A percentile compares a stretch with the other conserved stretches of the same genome.
phyloP scores from a whole-genome alignment of 1,140 invertebrate species.

The Drosophila varians region DNA sequence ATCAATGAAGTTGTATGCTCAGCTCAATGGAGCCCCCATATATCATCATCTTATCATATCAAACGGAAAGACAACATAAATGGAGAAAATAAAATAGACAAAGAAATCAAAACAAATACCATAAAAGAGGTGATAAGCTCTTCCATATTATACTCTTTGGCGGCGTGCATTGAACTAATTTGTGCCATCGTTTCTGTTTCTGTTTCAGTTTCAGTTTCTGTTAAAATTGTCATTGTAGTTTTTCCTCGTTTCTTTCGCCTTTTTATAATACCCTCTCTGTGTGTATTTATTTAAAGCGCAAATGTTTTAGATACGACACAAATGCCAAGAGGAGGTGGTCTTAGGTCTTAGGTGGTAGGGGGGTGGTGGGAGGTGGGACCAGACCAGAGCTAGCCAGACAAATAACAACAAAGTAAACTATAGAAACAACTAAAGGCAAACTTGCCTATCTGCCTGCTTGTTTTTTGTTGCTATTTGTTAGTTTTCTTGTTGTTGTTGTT shows the following conservation, averaged over 20 bases:
- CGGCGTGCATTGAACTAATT: conserved; percentile 81
- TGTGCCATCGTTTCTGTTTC: conserved; percentile 35
- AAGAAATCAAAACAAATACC: conserved; percentile 17
- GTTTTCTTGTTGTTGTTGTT: conserved; percentile 24
- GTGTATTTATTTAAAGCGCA: conserved; percentile 81
- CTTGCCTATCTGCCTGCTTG: conserved; percentile 68
- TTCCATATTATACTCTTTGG: conserved; percentile 17
- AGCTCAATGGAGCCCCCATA: conserved; percentile 2
- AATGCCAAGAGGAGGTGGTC: conserved; percentile 34
- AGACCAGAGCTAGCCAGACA: conserved; percentile 40
- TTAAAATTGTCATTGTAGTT: conserved; percentile 27
- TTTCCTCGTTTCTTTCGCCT: conserved; percentile 46
- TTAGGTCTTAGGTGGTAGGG: background rate
- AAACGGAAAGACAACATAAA: conserved; percentile 2
- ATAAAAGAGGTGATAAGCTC: conserved; percentile 32
- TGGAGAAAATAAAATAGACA: conserved; percentile 5
- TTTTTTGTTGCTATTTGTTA: conserved; percentile 14
- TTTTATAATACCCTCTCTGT: conserved; percentile 73
- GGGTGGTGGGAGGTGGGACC: conserved; percentile 13
- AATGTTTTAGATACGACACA: conserved; percentile 81
- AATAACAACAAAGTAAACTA: conserved; percentile 55
- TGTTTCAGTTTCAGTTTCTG: conserved; percentile 21
- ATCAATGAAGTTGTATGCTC: conserved; percentile 31
- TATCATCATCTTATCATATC: conserved; percentile 7
- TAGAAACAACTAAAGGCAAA: conserved; percentile 69